A percentile compares a stretch with the other conserved stretches of the same genome.
Conservation (phyloP, 2,113 vertebrate genomes). For the Epinephelus moara region DNA sequence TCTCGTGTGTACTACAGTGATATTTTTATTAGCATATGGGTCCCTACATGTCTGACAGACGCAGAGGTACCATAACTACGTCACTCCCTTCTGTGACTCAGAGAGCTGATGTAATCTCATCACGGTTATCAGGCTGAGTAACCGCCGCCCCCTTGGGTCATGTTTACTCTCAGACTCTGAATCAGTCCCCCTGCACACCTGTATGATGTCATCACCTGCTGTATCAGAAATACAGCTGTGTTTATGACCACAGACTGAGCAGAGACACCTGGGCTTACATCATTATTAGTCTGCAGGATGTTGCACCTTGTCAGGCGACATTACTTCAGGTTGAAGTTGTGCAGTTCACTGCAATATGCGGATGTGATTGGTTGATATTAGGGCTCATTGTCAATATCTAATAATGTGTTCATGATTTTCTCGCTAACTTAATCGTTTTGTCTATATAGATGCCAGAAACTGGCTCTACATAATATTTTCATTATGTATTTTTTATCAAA, state of each 20-base stretch:
- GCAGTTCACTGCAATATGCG: not conserved
- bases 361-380: not conserved
- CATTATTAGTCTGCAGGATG: not conserved
- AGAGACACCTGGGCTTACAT: constrained; percentile 29
- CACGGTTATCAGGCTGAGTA: constrained; percentile 25
- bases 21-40: not conserved
- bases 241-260: constrained; percentile 5
- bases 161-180: constrained; percentile 25
- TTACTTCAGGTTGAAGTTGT: not conserved
- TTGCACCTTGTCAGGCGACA: not conserved
- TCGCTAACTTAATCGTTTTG: not conserved
- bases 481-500: not conserved
- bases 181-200: constrained; percentile 57
- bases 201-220: constrained; percentile 42
- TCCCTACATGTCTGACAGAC: not conserved
- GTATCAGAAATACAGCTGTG: constrained; percentile 15
- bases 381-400: not conserved
- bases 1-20: not conserved
- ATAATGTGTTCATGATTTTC: not conserved
- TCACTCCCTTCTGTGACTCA: constrained; percentile 29
- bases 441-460: not conserved
- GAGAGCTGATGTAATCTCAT: constrained; percentile 5
- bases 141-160: not conserved
- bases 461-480: no score
- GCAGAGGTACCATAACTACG: not conserved